Percentiles rank a stretch among this genome's conserved stretches.
Conservation (phyloP, 2,113 vertebrate genomes). For the Tyrannus savana region DNA sequence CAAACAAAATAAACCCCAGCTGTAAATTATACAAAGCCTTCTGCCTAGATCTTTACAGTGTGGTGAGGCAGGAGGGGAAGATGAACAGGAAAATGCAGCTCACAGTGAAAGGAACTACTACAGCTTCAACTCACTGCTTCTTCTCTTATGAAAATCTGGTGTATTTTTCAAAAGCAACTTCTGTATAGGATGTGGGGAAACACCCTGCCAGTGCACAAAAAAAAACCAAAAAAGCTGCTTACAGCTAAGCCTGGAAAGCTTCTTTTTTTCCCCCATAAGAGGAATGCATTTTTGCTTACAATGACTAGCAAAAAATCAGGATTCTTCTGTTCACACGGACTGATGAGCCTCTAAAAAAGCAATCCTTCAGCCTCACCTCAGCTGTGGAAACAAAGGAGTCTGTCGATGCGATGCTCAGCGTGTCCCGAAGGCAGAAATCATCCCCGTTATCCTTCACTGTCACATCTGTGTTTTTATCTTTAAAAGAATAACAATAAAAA, state of each 20-base stretch:
- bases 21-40: background rate
- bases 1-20: background rate
- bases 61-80: background rate
- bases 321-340: background rate
- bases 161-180: background rate
- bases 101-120: background rate
- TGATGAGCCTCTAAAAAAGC: background rate
- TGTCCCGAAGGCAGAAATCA: slow-evolving; percentile 84
- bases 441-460: slow-evolving; percentile 78
- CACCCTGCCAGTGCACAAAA: background rate
- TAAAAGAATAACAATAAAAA: background rate
- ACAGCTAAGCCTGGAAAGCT: background rate
- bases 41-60: background rate
- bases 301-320: background rate
- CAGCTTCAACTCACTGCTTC: background rate
- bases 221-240: background rate
- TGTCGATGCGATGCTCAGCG: slow-evolving; percentile 85
- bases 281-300: background rate
- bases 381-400: slow-evolving; percentile 93
- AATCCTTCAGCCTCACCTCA: slow-evolving; percentile 80
- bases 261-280: background rate
- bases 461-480: slow-evolving; percentile 83
- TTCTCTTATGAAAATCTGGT: background rate
- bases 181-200: background rate
- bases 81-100: background rate